Base-by-base conservation (phyloP, 1,140 invertebrate genomes). In the Vanessa atalanta region DNA sequence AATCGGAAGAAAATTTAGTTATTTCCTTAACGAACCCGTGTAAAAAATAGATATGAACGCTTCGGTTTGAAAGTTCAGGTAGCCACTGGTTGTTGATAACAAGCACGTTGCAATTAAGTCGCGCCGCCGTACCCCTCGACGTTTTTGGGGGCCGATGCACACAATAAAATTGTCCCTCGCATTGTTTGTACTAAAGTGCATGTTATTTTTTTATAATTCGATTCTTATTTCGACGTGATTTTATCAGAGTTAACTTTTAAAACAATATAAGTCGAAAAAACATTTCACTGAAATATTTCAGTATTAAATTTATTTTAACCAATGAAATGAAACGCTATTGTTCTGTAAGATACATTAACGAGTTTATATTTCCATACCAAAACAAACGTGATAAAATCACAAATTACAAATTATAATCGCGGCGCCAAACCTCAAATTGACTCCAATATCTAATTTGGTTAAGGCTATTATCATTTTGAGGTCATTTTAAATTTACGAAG, bases 81-180 rank as follows among this genome's bases (percentile, higher is more conserved):
- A 79, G 74, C 67, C 69, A 66, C 68, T 76, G 57, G 68, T 70
- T 70, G 68, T 70, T 75, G 78, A 80, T 83, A 85, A 83, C 83
- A 79, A 83, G 80, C 76, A 80, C 78, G 76, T 77, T 77, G 83
- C 82, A 85, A 83, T 85, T 83, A 85, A 80, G 77, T 70, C 74
- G 68, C 55, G 68, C 69, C 75, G 70, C 75, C 67, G 72, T 75
- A 67, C 72, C 68, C 75, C 78, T 74, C 78, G 65, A 79, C 77
- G 75, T 79, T 79, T 60, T 76, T 79, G 70, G 72, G 65, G 51
- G 26, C 78, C 80, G 78, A 73, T 68, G 74, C 65, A 77, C 75
- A 70, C 79, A 80, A 82, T 73, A 77, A 73, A 75, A 77, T 78
- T 78, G 75, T 79, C 76, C 76, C 75, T 78, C 78, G 76, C 75